A percentile compares a stretch with the other conserved stretches of the same genome.
Evolutionary conservation across 1,140 invertebrate species (phyloP).

Genomic region (Archivesica marissinica): DNA sequence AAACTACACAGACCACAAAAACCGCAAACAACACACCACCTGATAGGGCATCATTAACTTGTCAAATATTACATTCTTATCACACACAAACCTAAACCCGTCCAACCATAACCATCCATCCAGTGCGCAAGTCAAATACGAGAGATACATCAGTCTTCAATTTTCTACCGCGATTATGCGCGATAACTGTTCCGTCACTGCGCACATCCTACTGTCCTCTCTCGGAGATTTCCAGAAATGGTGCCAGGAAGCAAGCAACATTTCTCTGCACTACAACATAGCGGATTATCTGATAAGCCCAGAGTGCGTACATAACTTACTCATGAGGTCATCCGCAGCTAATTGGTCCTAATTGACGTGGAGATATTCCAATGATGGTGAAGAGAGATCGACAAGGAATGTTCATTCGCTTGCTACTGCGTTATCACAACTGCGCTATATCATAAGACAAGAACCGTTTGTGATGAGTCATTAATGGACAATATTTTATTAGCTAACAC

Average conservation of each 20-base stretch:
- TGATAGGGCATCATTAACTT: conserved; percentile 47
- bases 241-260: background rate
- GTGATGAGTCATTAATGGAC: too few species aligned
- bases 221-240: background rate
- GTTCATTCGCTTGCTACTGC: too few species aligned
- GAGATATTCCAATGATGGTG: background rate
- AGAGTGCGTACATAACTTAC: conserved; percentile 8
- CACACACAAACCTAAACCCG: background rate
- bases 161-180: background rate
- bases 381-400: background rate
- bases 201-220: background rate
- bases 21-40: conserved; percentile 49
- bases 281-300: conserved; percentile 7
- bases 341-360: conserved; percentile 5
- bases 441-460: too few species aligned
- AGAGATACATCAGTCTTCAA: background rate
- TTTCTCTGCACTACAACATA: background rate
- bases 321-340: background rate
- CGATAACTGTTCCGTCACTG: background rate
- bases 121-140: background rate
- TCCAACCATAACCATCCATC: conserved; percentile 19
- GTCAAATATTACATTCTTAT: conserved; percentile 41
- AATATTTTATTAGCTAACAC: too few species aligned
- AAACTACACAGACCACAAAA: conserved; percentile 40
- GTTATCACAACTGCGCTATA: too few species aligned